phyloP scores from a whole-genome alignment of 2,888 invertebrate genomes.

The Eilema depressum region DNA sequence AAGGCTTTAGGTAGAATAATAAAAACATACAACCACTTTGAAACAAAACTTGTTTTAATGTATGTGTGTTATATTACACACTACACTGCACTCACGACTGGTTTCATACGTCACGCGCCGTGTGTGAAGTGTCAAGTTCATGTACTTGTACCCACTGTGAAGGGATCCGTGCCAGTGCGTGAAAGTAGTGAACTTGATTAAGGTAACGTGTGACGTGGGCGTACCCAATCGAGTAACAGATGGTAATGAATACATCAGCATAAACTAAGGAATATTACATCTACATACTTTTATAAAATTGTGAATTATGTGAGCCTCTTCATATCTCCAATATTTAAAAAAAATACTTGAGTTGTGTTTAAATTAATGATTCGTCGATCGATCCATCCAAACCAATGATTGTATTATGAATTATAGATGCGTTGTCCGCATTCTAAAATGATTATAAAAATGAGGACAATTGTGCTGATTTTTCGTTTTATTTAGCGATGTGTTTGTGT shows the following conservation, averaged over 20 bases:
- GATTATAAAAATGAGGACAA: too few relatives aligned
- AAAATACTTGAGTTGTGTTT: too few relatives aligned
- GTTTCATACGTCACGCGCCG: slow-evolving; percentile 45
- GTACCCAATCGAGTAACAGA: not conserved
- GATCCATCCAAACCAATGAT: too few relatives aligned
- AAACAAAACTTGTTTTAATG: slow-evolving; percentile 12
- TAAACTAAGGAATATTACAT: not conserved
- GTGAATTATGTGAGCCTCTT: too few relatives aligned
- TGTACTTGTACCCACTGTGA: slow-evolving; percentile 25
- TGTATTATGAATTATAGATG: too few relatives aligned
- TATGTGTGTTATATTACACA: slow-evolving; percentile 26
- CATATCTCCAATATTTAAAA: too few relatives aligned
- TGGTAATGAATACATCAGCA: not conserved
- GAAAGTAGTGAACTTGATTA: slow-evolving; percentile 11
- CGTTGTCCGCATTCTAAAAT: too few relatives aligned
- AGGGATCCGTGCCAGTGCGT: slow-evolving; percentile 16
- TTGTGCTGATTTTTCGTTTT: too few relatives aligned
- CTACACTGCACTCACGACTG: slow-evolving; percentile 36
- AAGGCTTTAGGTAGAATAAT: slow-evolving; percentile 14
- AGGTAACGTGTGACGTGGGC: slow-evolving; percentile 3
- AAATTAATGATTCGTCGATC: too few relatives aligned
- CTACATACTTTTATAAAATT: too few relatives aligned
- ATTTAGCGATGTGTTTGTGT: too few relatives aligned
- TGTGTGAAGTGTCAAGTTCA: slow-evolving; percentile 46
- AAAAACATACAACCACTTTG: not conserved